phyloP scores from a whole-genome alignment of 2,888 invertebrate genomes.

The Drosophila percnosoma region DNA sequence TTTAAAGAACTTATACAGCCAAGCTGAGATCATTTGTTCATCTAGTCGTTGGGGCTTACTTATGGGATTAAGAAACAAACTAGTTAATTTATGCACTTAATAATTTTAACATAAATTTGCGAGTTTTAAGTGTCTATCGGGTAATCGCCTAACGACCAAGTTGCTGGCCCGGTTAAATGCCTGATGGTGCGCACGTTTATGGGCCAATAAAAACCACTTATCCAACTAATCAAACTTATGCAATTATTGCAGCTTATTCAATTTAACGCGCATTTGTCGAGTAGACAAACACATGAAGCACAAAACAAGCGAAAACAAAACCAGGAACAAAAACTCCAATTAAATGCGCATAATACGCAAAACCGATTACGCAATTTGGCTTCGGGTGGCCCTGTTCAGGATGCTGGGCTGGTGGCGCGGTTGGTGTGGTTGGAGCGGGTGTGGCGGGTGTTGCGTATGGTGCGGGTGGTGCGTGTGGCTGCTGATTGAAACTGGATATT shows the following conservation, averaged over 20 bases:
- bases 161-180: constrained; percentile 6
- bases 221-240: constrained; percentile 73
- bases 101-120: neutral
- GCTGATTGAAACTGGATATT: neutral
- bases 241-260: constrained; percentile 71
- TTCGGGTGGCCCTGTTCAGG: constrained; percentile 7
- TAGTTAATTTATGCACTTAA: neutral
- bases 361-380: constrained; percentile 43
- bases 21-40: neutral
- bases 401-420: neutral
- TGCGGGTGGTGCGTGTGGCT: neutral
- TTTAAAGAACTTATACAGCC: neutral
- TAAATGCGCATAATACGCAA: constrained; percentile 56
- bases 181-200: constrained; percentile 4
- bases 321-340: constrained; percentile 60
- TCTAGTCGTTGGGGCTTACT: neutral
- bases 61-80: neutral
- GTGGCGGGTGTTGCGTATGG: neutral
- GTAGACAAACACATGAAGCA: neutral
- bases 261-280: constrained; percentile 60
- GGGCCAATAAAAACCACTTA: constrained; percentile 55
- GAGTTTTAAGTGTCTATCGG: neutral
- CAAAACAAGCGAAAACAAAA: constrained; percentile 11
- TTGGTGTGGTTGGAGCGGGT: neutral
- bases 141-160: neutral